Evolutionary conservation across 1,140 invertebrate species (phyloP).

Genomic region (Tetragnatha versicolor): DNA sequence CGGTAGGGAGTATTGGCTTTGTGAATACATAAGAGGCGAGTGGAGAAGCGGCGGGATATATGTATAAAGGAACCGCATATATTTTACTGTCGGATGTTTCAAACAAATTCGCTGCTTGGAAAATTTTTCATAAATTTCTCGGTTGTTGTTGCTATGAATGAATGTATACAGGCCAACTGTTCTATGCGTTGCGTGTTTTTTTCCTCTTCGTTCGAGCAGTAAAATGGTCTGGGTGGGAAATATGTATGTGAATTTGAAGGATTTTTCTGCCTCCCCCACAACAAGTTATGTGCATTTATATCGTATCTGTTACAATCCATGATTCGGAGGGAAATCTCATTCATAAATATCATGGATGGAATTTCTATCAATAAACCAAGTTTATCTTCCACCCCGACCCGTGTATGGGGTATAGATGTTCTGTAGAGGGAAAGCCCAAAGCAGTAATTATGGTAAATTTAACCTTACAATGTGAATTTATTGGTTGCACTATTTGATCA

Average conservation of each 20-base stretch:
- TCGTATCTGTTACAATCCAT: slow-evolving; percentile 32
- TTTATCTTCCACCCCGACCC: too few relatives aligned
- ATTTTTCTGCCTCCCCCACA: slow-evolving; percentile 6
- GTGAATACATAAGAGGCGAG: slow-evolving; percentile 33
- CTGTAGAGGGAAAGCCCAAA: too few relatives aligned
- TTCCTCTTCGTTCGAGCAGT: not conserved
- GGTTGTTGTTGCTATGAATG: slow-evolving; percentile 44
- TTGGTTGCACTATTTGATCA: too few relatives aligned
- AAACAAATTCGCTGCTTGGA: slow-evolving; percentile 46
- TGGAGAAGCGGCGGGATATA: not conserved
- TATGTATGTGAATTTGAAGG: slow-evolving; percentile 43
- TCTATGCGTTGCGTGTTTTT: slow-evolving; percentile 15
- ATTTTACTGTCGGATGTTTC: slow-evolving; percentile 40
- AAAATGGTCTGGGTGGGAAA: slow-evolving; percentile 28
- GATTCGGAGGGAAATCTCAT: not conserved
- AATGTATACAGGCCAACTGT: slow-evolving; percentile 28
- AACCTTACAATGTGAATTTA: too few relatives aligned
- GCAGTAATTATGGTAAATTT: too few relatives aligned
- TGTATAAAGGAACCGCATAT: slow-evolving; percentile 24
- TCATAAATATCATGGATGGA: slow-evolving; percentile 41
- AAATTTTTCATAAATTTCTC: slow-evolving; percentile 48
- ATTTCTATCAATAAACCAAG: slow-evolving; percentile 31
- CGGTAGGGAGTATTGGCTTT: slow-evolving; percentile 49
- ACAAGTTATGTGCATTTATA: slow-evolving; percentile 48
- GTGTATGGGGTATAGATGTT: too few relatives aligned